Evolutionary conservation across 1,140 invertebrate species (phyloP), one percentile per base, ranked within the genome.

Genomic region (Eumaeus atala): DNA sequence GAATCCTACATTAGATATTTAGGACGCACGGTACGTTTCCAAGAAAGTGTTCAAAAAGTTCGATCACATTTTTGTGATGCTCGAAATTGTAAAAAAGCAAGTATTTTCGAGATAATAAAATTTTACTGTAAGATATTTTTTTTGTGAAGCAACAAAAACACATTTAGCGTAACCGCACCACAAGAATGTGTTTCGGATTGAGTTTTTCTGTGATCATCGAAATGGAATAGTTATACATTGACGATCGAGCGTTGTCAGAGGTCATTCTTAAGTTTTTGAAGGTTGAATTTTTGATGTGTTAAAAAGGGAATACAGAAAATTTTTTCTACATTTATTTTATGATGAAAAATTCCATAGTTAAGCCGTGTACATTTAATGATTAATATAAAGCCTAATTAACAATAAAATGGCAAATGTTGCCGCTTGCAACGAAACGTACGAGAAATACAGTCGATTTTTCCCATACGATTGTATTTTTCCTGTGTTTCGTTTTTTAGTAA

Each of bases 271-370:
- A 74, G 74, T 82, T 86, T 73, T 79, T 59, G 76, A 81, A 56
- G 64, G 68, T 77, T 71, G 18, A 74, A 67, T 71, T 83, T 84
- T 85, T 83, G 40, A 74, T 76, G 79, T 76, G 72, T 83, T 83
- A 55, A 69, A 70, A 54, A 48, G 51, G 51, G 62, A 28, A 67
- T 64, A 72, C 58, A 58, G 52, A 60, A 70, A 72, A 67, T 69
- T 80, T 82, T 80, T 84, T 79, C 75, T 79, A 86, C 72, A 71
- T 84, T 86, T 83, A 84, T 80, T 86, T 84, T 86, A 81, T 68
- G 73, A 79, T 67, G 68, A 72, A 66, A 77, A 82, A 80, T 74
- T 82, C 74, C 72, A 74, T 85, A 85, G 78, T 70, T 85, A 85
- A 85, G 82, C 78, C 76, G 75, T 85, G 82, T 85, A 84, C 70